phyloP scores from a whole-genome alignment of 2,888 invertebrate genomes.

The Caenorhabditis afra region DNA sequence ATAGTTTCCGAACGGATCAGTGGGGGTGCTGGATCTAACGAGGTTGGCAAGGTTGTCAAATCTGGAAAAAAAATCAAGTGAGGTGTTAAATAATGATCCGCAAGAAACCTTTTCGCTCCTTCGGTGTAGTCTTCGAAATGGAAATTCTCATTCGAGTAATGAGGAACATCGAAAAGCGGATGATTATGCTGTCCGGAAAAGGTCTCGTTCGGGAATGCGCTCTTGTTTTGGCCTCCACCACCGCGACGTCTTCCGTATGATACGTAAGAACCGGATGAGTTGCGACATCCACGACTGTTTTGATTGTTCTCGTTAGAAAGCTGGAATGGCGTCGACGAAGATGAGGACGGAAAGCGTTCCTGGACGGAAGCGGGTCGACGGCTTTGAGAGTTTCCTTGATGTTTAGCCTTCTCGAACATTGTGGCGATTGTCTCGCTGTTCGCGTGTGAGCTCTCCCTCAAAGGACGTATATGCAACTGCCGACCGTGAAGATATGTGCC shows the following conservation, averaged over 20 bases:
- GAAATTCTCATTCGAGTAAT: slow-evolving; percentile 3
- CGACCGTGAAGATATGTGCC: slow-evolving; percentile 40
- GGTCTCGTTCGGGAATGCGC: slow-evolving; percentile 11
- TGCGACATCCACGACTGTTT: slow-evolving; percentile 22
- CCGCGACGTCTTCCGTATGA: slow-evolving; percentile 6
- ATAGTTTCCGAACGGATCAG: slow-evolving; percentile 31
- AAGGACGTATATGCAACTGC: slow-evolving; percentile 51
- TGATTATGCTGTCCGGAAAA: neutral
- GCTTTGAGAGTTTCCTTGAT: neutral
- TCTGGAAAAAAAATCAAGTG: slow-evolving; percentile 32
- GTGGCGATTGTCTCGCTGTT: slow-evolving; percentile 28
- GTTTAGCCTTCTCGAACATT: slow-evolving; percentile 25
- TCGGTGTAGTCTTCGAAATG: slow-evolving; percentile 51
- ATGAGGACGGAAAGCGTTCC: slow-evolving; percentile 5
- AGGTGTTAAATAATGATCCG: no score
- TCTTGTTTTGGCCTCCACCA: neutral
- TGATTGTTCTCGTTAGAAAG: neutral
- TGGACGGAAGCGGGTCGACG: slow-evolving; percentile 24
- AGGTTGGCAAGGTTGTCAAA: slow-evolving; percentile 54
- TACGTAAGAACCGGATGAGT: slow-evolving; percentile 18
- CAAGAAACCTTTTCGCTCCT: slow-evolving; percentile 32
- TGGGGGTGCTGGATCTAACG: slow-evolving; percentile 39
- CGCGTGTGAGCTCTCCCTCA: slow-evolving; percentile 55
- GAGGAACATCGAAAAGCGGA: neutral
- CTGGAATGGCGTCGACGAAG: neutral